Conservation (phyloP, 2,888 invertebrate species). For the Xestia rhomboidea region DNA sequence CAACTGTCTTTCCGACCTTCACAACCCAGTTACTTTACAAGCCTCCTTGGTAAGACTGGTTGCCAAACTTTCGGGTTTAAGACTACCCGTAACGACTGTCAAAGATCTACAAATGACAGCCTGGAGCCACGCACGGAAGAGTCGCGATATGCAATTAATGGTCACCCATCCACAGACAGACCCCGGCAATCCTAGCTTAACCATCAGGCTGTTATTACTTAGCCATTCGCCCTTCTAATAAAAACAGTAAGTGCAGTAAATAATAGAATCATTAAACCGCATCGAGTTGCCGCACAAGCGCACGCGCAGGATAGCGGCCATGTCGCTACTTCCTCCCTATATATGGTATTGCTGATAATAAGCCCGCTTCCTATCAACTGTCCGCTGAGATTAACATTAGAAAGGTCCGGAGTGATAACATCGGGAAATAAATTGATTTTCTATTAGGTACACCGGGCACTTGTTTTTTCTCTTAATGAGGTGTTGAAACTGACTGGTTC, state of each 20-base stretch:
- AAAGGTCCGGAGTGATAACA: slow-evolving; percentile 59
- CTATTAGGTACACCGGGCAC: slow-evolving; percentile 37
- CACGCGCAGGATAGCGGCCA: slow-evolving; percentile 40
- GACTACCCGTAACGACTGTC: background rate
- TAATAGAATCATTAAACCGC: slow-evolving; percentile 64
- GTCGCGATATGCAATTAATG: background rate
- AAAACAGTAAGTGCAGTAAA: slow-evolving; percentile 22
- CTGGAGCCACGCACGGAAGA: background rate
- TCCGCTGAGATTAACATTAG: slow-evolving; percentile 62
- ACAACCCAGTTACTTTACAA: background rate
- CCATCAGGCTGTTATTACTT: background rate
- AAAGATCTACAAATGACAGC: background rate
- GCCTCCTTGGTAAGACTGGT: background rate
- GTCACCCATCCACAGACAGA: background rate
- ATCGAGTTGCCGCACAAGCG: slow-evolving; percentile 28
- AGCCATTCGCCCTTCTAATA: background rate
- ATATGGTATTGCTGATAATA: slow-evolving; percentile 62
- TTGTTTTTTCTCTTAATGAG: slow-evolving; percentile 64
- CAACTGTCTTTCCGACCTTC: background rate
- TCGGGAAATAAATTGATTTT: slow-evolving; percentile 57
- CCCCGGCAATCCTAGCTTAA: background rate
- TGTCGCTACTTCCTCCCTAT: slow-evolving; percentile 61
- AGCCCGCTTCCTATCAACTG: slow-evolving; percentile 57
- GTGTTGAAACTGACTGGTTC: slow-evolving; percentile 46
- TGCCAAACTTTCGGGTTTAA: background rate